Evolutionary conservation across 2,797 vertebrate species (phyloP).

Genomic region (Chlorospingus flavigularis): DNA sequence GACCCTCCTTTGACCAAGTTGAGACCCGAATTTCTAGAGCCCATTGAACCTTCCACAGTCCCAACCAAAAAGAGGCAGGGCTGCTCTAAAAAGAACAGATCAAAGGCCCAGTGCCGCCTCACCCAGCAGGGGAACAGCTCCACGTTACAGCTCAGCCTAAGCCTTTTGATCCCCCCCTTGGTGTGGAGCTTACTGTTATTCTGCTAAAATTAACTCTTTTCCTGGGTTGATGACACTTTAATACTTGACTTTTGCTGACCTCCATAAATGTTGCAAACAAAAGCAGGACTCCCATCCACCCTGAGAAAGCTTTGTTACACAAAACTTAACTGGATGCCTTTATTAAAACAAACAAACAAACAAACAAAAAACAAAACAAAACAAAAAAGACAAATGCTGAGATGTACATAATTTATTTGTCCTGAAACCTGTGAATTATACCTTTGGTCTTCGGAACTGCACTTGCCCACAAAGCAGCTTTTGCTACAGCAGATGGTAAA

Average conservation of each 20-base stretch:
- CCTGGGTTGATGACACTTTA: constrained; percentile 83
- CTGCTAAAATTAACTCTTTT: constrained; percentile 58
- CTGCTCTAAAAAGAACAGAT: constrained; percentile 94
- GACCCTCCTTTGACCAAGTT: constrained; percentile 87
- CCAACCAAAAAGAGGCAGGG: constrained; percentile 94
- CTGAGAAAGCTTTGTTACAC: constrained; percentile 65
- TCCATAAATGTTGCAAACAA: constrained; percentile 72
- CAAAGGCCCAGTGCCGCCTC: constrained; percentile 89
- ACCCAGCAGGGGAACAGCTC: constrained; percentile 82
- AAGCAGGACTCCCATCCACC: constrained; percentile 65
- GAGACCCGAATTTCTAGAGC: constrained; percentile 87
- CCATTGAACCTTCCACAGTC: constrained; percentile 85
- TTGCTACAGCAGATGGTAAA: constrained; percentile 79
- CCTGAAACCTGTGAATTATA: constrained; percentile 88
- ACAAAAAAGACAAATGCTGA: constrained; percentile 66
- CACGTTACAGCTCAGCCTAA: constrained; percentile 67
- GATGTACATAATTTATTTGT: constrained; percentile 91
- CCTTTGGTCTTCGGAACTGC: constrained; percentile 86
- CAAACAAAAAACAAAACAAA: background rate
- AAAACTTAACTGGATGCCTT: constrained; percentile 91
- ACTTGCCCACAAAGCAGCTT: constrained; percentile 76
- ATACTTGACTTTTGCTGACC: constrained; percentile 79
- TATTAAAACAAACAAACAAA: constrained; percentile 80
- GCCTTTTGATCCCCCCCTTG: constrained; percentile 80
- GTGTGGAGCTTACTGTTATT: constrained; percentile 82